Evolutionary conservation across 2,888 invertebrate genomes (phyloP).

Genomic region (Meteorus cinctellus): DNA sequence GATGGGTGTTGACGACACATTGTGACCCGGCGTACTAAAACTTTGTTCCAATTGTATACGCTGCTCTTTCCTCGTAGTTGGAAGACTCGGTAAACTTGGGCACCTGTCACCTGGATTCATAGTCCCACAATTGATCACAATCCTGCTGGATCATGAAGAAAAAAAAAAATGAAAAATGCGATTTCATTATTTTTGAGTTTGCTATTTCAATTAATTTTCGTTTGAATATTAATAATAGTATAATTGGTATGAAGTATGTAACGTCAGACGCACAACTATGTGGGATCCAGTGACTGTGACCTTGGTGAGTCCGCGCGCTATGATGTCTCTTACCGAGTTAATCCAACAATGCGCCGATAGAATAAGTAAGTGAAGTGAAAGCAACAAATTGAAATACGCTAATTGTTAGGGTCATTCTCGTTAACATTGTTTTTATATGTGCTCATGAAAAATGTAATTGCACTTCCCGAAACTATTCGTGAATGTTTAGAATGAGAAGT

Average conservation of each 20-base stretch:
- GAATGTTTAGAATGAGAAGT: slow-evolving; percentile 23
- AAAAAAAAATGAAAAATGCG: slow-evolving; percentile 30
- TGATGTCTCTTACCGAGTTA: background rate
- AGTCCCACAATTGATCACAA: slow-evolving; percentile 22
- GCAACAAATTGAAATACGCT: slow-evolving; percentile 23
- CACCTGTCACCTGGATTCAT: slow-evolving; percentile 47
- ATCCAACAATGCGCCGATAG: background rate
- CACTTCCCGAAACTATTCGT: background rate
- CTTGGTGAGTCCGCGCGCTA: slow-evolving; percentile 20
- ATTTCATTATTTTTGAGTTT: slow-evolving; percentile 2
- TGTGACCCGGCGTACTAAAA: slow-evolving; percentile 61
- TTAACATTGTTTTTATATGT: slow-evolving; percentile 12
- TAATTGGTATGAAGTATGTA: background rate
- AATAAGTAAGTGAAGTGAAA: slow-evolving; percentile 28
- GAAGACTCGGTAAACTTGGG: slow-evolving; percentile 51
- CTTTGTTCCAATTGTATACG: slow-evolving; percentile 63
- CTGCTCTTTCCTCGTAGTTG: slow-evolving; percentile 51
- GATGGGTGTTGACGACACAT: slow-evolving; percentile 53
- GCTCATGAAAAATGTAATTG: background rate
- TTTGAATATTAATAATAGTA: background rate
- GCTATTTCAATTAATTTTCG: background rate
- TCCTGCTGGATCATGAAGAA: slow-evolving; percentile 40
- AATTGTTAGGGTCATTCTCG: slow-evolving; percentile 25
- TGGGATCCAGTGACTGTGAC: slow-evolving; percentile 22
- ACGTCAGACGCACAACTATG: slow-evolving; percentile 8